These are phyloP conservation scores for Neodiprion pinetum DNA, from an alignment of 1,140 invertebrate genomes.

Conservation along the genomic window DNA sequence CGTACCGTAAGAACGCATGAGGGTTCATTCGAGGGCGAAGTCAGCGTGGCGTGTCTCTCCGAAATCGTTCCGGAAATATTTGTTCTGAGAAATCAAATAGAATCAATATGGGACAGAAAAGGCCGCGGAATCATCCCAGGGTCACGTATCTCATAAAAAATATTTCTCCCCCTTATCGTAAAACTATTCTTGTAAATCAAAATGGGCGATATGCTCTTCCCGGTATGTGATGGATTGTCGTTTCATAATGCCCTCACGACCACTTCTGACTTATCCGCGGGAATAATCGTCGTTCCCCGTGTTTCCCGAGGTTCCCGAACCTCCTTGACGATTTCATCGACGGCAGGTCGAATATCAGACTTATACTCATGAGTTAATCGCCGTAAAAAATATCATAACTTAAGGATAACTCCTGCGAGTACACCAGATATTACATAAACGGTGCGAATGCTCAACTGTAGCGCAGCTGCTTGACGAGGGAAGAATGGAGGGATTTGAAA, in stretches of 20 bases:
- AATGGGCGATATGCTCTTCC: not conserved
- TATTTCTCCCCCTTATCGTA: not conserved
- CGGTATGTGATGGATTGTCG: not conserved
- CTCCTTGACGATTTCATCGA: too few relatives aligned
- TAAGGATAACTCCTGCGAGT: not conserved
- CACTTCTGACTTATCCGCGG: too few relatives aligned
- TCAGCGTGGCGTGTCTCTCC: not conserved
- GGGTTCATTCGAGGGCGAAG: too few relatives aligned
- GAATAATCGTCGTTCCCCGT: too few relatives aligned
- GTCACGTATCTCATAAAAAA: constrained; percentile 7
- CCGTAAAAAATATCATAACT: not conserved
- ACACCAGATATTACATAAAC: not conserved
- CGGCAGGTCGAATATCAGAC: too few relatives aligned
- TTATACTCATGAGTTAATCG: too few relatives aligned
- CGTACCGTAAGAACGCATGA: too few relatives aligned
- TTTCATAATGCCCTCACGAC: not conserved
- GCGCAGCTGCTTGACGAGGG: not conserved
- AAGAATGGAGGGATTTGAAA: not conserved
- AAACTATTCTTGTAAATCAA: constrained; percentile 8
- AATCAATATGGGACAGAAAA: not conserved
- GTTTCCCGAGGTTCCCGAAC: too few relatives aligned
- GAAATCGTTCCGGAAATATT: not conserved
- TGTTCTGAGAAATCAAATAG: constrained; percentile 2
- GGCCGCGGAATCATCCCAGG: not conserved
- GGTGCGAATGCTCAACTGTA: too few relatives aligned